Evolutionary conservation across 2,888 invertebrate species (phyloP).

Genomic region (Orthosia incerta): DNA sequence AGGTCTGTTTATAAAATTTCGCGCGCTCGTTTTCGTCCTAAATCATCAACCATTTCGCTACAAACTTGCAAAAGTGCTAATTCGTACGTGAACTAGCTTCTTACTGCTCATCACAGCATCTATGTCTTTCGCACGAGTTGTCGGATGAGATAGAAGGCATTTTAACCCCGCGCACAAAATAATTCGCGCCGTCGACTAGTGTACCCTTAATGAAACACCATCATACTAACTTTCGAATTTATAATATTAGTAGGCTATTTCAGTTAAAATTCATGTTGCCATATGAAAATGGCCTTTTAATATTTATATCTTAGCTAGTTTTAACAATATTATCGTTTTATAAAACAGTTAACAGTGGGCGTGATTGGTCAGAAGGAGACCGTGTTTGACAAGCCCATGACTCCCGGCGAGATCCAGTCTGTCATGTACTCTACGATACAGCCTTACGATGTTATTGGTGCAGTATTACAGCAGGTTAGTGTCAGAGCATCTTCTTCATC

Average conservation of each 20-base stretch:
- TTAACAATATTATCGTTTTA: neutral
- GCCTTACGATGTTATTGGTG: conserved; percentile 97
- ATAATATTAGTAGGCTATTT: neutral
- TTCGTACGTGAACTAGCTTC: no score
- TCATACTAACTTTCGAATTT: no score
- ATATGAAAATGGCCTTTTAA: neutral
- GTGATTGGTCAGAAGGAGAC: conserved; percentile 98
- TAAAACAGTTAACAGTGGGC: conserved; percentile 95
- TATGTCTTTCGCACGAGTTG: no score
- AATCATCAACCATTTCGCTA: no score
- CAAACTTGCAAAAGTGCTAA: no score
- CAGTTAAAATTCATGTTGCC: neutral
- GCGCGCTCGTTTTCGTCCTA: no score
- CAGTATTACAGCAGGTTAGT: conserved; percentile 97
- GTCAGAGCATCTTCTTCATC: neutral
- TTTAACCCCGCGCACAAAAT: no score
- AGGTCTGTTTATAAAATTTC: no score
- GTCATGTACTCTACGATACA: conserved; percentile 98
- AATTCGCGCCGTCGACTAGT: no score
- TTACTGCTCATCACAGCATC: no score
- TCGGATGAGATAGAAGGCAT: no score
- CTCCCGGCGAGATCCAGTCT: conserved; percentile 98
- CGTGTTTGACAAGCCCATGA: conserved; percentile 99
- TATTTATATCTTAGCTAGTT: neutral
- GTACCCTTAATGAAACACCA: no score